A percentile compares a stretch with the other conserved stretches of the same genome.
phyloP scores from a whole-genome alignment of 1,140 invertebrate genomes.

The Portunus trituberculatus region DNA sequence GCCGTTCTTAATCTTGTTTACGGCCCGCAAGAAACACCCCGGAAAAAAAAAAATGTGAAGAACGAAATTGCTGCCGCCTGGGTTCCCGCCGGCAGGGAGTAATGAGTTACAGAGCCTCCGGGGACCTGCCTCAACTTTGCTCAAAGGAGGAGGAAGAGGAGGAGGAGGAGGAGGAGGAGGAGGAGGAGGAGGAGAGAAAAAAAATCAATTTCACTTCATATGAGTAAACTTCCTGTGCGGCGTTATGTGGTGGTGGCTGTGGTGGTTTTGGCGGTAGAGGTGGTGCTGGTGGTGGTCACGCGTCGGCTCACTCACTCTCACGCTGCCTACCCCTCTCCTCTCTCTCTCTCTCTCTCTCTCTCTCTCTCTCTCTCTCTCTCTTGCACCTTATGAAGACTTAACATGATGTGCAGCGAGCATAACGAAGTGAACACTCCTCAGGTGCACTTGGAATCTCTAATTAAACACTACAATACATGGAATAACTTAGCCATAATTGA shows the following conservation, averaged over 20 bases:
- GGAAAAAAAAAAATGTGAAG: not conserved
- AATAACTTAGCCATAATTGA: too few relatives aligned
- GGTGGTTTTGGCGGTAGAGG: not conserved
- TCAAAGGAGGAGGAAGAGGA: not conserved
- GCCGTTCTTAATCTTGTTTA: slow-evolving; percentile 22
- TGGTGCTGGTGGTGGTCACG: too few relatives aligned
- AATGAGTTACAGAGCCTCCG: not conserved
- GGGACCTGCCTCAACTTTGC: not conserved
- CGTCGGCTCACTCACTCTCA: too few relatives aligned
- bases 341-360: too few relatives aligned
- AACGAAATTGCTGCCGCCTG: slow-evolving; percentile 1
- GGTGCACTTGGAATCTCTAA: too few relatives aligned
- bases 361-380: too few relatives aligned
- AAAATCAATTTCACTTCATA: slow-evolving; percentile 2
- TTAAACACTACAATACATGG: too few relatives aligned
- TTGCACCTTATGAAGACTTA: too few relatives aligned
- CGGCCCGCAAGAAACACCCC: not conserved
- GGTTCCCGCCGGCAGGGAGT: not conserved
- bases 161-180: not conserved
- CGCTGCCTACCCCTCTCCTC: too few relatives aligned
- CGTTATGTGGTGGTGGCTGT: not conserved
- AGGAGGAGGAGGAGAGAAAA: not conserved
- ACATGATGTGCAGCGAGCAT: too few relatives aligned
- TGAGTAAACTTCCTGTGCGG: slow-evolving; percentile 1
- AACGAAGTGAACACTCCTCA: too few relatives aligned